Evolutionary conservation across 1,140 invertebrate genomes (phyloP).

Genomic region (Magallana angulata): DNA sequence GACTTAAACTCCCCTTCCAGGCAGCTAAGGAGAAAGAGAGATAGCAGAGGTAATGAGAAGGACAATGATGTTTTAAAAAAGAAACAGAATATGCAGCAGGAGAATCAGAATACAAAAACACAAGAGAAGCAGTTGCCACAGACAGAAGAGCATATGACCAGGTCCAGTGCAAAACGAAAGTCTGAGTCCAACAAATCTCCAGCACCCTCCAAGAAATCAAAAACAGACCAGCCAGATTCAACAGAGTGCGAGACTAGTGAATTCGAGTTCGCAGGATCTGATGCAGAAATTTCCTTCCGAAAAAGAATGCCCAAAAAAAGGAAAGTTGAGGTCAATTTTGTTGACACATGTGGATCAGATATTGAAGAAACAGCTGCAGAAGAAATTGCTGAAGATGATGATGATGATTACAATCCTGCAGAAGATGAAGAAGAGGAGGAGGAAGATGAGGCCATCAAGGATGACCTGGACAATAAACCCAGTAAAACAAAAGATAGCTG

Average conservation of each 20-base stretch:
- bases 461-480: not conserved
- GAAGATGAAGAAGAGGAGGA: conserved; percentile 24
- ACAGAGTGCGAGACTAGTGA: conserved; percentile 14
- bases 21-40: conserved; percentile 4
- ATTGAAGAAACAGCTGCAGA: not conserved
- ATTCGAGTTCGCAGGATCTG: conserved; percentile 24
- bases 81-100: not conserved
- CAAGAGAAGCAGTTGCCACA: conserved; percentile 7
- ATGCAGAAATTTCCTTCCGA: conserved; percentile 27
- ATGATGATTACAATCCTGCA: conserved; percentile 20
- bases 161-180: conserved; percentile 18
- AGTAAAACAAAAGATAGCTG: not conserved
- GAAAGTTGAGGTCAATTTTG: conserved; percentile 7
- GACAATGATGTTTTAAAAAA: not conserved
- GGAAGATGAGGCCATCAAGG: not conserved
- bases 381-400: not conserved
- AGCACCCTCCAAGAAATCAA: not conserved
- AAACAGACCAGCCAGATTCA: not conserved
- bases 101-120: not conserved
- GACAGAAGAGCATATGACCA: not conserved
- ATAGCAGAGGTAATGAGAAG: not conserved
- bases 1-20: not conserved
- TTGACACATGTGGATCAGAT: not conserved
- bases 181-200: not conserved
- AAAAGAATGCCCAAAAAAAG: conserved; percentile 21